A percentile compares a stretch with the other conserved stretches of the same genome.
phyloP scores from a whole-genome alignment of 2,888 invertebrate genomes.

The Sialis fuliginosa region DNA sequence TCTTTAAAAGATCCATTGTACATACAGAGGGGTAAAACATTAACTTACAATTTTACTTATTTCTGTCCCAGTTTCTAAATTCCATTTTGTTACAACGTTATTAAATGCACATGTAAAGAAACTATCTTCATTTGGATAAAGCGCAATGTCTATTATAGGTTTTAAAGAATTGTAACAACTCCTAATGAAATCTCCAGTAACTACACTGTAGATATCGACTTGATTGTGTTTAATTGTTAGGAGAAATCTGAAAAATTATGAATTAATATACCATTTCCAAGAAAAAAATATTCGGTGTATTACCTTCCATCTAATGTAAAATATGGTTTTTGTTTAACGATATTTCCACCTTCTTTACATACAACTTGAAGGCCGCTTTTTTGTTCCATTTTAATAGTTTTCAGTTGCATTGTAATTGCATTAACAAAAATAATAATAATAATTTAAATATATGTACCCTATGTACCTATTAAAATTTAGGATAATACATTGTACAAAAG shows the following conservation, averaged over 20 bases:
- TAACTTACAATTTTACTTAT: slow-evolving; percentile 27
- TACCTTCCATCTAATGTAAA: slow-evolving; percentile 45
- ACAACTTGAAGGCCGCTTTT: slow-evolving; percentile 17
- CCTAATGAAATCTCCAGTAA: slow-evolving; percentile 42
- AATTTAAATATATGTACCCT: too few species aligned
- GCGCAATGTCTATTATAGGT: slow-evolving; percentile 31
- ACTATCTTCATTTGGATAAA: slow-evolving; percentile 26
- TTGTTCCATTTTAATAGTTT: too few species aligned
- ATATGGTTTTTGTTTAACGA: slow-evolving; percentile 37
- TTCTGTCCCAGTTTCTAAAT: slow-evolving; percentile 30
- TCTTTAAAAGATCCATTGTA: too few species aligned
- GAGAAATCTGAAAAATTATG: slow-evolving; percentile 30
- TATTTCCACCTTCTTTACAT: slow-evolving; percentile 42
- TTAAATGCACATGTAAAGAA: slow-evolving; percentile 34
- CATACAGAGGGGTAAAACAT: too few species aligned
- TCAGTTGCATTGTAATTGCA: too few species aligned
- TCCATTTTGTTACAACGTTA: slow-evolving; percentile 39
- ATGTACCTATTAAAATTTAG: too few species aligned
- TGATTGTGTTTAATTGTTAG: slow-evolving; percentile 39
- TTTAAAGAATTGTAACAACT: slow-evolving; percentile 34
- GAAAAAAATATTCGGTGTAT: slow-evolving; percentile 16
- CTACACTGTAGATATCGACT: slow-evolving; percentile 42
- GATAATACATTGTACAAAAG: too few species aligned
- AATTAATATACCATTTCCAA: neutral
- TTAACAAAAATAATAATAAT: too few species aligned